phyloP scores from a whole-genome alignment of 2,113 vertebrate genomes.

The Gymnocephalus cernua region DNA sequence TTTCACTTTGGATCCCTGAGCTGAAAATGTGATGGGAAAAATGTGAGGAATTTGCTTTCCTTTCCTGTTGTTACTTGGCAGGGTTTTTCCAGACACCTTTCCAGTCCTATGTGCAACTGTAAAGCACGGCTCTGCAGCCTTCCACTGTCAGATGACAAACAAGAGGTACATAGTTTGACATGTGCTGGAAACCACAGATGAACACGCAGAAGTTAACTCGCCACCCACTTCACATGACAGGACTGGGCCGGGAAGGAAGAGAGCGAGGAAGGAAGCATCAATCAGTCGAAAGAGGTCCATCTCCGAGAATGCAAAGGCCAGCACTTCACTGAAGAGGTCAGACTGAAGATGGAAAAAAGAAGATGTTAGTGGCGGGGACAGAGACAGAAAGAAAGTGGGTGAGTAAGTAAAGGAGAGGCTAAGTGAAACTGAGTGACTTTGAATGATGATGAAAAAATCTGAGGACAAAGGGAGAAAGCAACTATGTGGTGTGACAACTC shows the following conservation, averaged over 20 bases:
- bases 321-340: slow-evolving; percentile 43
- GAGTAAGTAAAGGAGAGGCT: slow-evolving; percentile 6
- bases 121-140: background rate
- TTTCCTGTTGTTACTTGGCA: slow-evolving; percentile 71
- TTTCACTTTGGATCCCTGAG: slow-evolving; percentile 28
- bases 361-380: background rate
- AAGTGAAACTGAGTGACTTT: slow-evolving; percentile 29
- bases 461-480: background rate
- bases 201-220: background rate
- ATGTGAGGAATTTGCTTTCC: slow-evolving; percentile 73
- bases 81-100: slow-evolving; percentile 40
- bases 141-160: slow-evolving; percentile 5
- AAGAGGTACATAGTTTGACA: slow-evolving; percentile 9
- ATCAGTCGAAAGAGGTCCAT: slow-evolving; percentile 25
- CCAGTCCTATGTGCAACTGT: background rate
- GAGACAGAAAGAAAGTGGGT: slow-evolving; percentile 18
- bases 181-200: slow-evolving; percentile 14
- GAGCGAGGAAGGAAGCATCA: slow-evolving; percentile 38
- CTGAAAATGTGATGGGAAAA: slow-evolving; percentile 36
- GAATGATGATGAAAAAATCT: slow-evolving; percentile 13
- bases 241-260: slow-evolving; percentile 31
- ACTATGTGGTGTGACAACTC: background rate
- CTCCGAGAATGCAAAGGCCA: slow-evolving; percentile 55
- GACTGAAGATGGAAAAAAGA: slow-evolving; percentile 38
- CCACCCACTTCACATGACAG: slow-evolving; percentile 41